A percentile compares a stretch with the other conserved stretches of the same genome.
Conservation (phyloP, 2,888 invertebrate genomes). For the Cetonia aurata region DNA sequence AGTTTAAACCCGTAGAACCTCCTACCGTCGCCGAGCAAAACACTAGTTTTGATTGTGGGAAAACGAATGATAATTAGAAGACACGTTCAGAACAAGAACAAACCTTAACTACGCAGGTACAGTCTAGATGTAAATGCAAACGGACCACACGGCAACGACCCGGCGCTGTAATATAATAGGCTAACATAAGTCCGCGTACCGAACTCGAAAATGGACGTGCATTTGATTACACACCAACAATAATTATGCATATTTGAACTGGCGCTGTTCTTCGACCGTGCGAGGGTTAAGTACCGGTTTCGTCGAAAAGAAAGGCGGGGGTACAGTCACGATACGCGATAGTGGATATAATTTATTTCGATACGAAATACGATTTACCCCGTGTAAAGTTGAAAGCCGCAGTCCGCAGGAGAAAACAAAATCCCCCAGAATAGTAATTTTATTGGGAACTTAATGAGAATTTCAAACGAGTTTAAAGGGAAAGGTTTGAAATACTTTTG, state of each 20-base stretch:
- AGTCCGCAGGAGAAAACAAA: conserved; percentile 2
- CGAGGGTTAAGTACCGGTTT: conserved; percentile 5
- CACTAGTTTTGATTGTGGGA: conserved; percentile 8
- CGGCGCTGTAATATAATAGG: neutral
- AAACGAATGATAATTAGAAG: conserved; percentile 14
- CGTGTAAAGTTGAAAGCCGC: conserved; percentile 11
- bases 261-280: conserved; percentile 3
- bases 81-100: neutral
- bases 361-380: conserved; percentile 19
- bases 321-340: conserved; percentile 31
- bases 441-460: conserved; percentile 24
- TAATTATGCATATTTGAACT: conserved; percentile 33
- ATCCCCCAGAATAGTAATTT: conserved; percentile 17
- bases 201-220: conserved; percentile 27
- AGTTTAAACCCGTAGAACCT: neutral
- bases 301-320: neutral
- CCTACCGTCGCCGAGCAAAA: neutral
- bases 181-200: neutral
- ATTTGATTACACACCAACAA: conserved; percentile 40
- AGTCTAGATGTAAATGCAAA: conserved; percentile 11
- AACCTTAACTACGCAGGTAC: neutral
- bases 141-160: neutral
- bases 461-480: conserved; percentile 19
- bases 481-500: no score
- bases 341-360: conserved; percentile 27